These are phyloP conservation scores for Microplitis deprimator DNA, from an alignment of 2,888 invertebrate species.

Conservation along the genomic window DNA sequence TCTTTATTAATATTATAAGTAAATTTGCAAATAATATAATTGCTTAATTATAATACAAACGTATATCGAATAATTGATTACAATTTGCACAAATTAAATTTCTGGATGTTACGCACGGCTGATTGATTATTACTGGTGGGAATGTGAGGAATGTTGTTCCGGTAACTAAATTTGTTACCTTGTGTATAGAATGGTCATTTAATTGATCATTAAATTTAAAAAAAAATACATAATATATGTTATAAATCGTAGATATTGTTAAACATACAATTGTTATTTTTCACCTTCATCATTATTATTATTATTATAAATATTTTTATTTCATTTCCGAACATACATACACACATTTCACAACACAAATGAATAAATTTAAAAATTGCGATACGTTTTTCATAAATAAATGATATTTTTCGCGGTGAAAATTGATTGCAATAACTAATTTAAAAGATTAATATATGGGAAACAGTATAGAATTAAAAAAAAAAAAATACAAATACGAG, in stretches of 20 bases:
- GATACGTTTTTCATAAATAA: conserved; percentile 4
- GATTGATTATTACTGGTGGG: conserved; percentile 16
- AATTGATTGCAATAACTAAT: neutral
- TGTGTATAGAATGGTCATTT: conserved; percentile 24
- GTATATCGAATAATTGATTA: conserved; percentile 18
- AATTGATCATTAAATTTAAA: conserved; percentile 30
- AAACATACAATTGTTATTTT: conserved; percentile 15
- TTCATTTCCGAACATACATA: neutral
- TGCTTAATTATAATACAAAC: conserved; percentile 14
- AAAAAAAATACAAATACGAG: neutral
- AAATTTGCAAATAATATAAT: conserved; percentile 13
- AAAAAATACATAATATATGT: conserved; percentile 9
- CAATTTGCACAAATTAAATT: conserved; percentile 33
- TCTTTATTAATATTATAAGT: conserved; percentile 23
- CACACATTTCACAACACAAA: neutral
- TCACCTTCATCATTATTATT: conserved; percentile 10
- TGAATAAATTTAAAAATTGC: neutral
- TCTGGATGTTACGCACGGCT: neutral
- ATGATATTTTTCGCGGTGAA: neutral
- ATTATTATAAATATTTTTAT: neutral
- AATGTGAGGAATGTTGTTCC: conserved; percentile 18
- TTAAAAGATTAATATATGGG: neutral
- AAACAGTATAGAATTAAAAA: conserved; percentile 6
- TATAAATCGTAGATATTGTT: neutral
- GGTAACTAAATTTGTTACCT: conserved; percentile 20